Evolutionary conservation across 2,113 vertebrate genomes (phyloP).

Genomic region (Pseudorectes ferrugineus): DNA sequence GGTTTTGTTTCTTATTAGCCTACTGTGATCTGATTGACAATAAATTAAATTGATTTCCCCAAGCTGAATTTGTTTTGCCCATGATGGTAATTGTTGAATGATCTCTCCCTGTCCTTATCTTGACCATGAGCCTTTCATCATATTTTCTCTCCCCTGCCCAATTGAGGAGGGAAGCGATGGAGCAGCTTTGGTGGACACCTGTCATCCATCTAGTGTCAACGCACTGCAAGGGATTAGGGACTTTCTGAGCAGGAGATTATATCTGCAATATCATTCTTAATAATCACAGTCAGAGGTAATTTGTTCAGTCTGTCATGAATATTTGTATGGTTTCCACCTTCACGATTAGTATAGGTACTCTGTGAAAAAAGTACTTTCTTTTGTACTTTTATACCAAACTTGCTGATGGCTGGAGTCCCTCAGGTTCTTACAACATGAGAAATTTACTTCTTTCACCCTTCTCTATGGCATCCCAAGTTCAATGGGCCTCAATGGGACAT

Average conservation of each 20-base stretch:
- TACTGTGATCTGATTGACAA: neutral
- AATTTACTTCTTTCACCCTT: neutral
- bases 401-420: neutral
- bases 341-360: neutral
- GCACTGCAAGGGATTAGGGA: neutral
- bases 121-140: neutral
- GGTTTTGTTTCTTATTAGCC: neutral
- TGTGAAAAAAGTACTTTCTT: neutral
- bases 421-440: neutral
- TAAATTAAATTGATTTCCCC: neutral
- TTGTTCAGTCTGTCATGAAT: neutral
- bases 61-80: neutral
- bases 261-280: neutral
- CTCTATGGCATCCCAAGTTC: neutral
- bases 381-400: neutral
- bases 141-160: neutral
- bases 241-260: neutral
- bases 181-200: neutral
- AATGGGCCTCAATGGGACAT: rapidly evolving
- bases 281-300: neutral
- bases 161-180: neutral
- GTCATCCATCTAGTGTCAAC: neutral
- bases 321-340: neutral
- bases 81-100: neutral
- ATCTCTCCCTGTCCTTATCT: neutral